These are phyloP conservation scores for Andrena praecox DNA, from an alignment of 2,888 invertebrate genomes.

Conservation along the genomic window DNA sequence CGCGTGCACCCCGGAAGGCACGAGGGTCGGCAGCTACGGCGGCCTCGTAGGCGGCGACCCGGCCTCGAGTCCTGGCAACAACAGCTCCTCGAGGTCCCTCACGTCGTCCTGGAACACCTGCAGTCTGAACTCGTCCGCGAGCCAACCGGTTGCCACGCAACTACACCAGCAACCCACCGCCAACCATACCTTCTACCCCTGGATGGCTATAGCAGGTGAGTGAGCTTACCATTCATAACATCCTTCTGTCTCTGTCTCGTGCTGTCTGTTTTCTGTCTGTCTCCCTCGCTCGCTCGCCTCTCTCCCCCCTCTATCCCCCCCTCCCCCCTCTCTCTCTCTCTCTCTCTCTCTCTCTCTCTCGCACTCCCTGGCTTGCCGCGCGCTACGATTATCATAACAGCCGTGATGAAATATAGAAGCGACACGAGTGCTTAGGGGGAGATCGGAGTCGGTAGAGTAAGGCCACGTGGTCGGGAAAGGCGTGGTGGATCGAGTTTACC, in stretches of 20 bases:
- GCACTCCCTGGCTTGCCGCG: slow-evolving; percentile 13
- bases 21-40: slow-evolving; percentile 91
- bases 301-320: background rate
- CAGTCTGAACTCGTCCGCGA: slow-evolving; percentile 92
- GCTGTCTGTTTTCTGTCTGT: background rate
- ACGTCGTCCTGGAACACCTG: slow-evolving; percentile 96
- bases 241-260: slow-evolving; percentile 35
- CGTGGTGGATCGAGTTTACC: slow-evolving; percentile 66
- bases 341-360: background rate
- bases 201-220: slow-evolving; percentile 99
- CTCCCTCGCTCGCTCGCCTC: slow-evolving; percentile 12
- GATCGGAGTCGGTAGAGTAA: slow-evolving; percentile 42
- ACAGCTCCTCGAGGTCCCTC: slow-evolving; percentile 87
- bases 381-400: slow-evolving; percentile 80
- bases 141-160: slow-evolving; percentile 92
- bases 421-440: slow-evolving; percentile 63
- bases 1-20: slow-evolving; percentile 94
- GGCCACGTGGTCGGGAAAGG: slow-evolving; percentile 71
- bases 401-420: slow-evolving; percentile 79
- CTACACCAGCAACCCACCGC: slow-evolving; percentile 94
- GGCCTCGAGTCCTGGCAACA: slow-evolving; percentile 90
- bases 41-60: slow-evolving; percentile 92
- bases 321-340: background rate
- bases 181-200: slow-evolving; percentile 98
- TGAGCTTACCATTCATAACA: slow-evolving; percentile 86